Evolutionary conservation across 2,888 invertebrate species (phyloP), one percentile per base, ranked within the genome.

Genomic region (Apodemia hepburni): DNA sequence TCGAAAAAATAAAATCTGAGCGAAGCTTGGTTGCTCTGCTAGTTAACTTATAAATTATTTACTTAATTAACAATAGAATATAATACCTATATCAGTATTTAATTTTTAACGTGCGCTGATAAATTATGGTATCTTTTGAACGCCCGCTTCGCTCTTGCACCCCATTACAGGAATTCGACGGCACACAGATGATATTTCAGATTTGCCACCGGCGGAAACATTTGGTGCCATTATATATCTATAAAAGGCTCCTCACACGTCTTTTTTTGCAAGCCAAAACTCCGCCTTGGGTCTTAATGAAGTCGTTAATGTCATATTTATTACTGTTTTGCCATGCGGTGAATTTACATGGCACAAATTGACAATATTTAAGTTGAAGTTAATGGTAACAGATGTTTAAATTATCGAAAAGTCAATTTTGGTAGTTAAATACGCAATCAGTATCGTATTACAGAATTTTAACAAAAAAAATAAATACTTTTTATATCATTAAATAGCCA

Each of bases 271-370:
- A 84, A 81, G 79, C 75, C 72, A 80, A 79, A 78, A 79, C 83
- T 74, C 84, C 86, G 84, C 85, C 85, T 78, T 76, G 73, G 70
- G 76, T 77, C 78, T 83, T 91, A 91, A 90, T 91, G 89, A 90
- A 90, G 85, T 82, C 82, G 83, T 91, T 91, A 86, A 75, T 80
- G 89, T 90, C 90, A 88, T 81, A 80, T 89, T 89, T 90, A 89
- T 89, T 85, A 82, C 87, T 82, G 86, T 91, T 85, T 89, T 81
- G 84, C 81, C 81, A 82, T 81, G 82, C 80, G 76, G 79, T 77
- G 78, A 84, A 90, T 88, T 90, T 90, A 89, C 78, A 84, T 81
- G 79, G 83, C 82, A 84, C 79, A 85, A 90, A 90, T 87, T 87
- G 88, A 86, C 81, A 75, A 79, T 78, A 83, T 80, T 80, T 79